Evolutionary conservation across 2,888 invertebrate species (phyloP).

Genomic region (Aphidius colemani): DNA sequence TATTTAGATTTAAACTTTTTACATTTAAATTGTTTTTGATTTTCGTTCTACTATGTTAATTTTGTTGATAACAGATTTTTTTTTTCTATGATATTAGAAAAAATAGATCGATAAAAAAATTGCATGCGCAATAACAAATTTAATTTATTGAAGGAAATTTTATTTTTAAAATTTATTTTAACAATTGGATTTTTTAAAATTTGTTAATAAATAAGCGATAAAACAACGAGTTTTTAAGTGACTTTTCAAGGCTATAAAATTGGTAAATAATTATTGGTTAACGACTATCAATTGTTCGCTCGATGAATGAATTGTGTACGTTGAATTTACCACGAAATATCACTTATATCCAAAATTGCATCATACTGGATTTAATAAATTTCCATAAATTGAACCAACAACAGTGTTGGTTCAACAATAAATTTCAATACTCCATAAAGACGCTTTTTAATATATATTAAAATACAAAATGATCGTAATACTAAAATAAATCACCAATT

Average conservation of each 20-base stretch:
- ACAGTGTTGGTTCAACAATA: too few species aligned
- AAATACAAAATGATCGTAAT: too few species aligned
- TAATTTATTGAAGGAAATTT: too few species aligned
- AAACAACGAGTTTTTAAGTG: background rate
- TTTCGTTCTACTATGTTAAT: background rate
- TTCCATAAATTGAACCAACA: background rate
- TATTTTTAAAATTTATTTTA: constrained; percentile 1
- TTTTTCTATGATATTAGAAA: background rate
- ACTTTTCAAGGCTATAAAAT: background rate
- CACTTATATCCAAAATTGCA: constrained; percentile 14
- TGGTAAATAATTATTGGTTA: background rate
- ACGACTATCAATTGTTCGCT: constrained; percentile 25
- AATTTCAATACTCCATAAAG: too few species aligned
- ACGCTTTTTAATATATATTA: too few species aligned
- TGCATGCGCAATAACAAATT: background rate
- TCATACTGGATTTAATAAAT: background rate
- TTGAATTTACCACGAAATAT: constrained; percentile 11
- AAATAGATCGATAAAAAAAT: background rate
- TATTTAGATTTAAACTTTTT: too few species aligned
- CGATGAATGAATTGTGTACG: constrained; percentile 14
- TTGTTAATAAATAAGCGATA: background rate
- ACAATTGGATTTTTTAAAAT: background rate
- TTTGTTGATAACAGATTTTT: too few species aligned
- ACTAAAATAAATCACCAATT: too few species aligned
- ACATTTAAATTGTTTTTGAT: background rate